Conservation (phyloP, 1,140 invertebrate genomes). For the Camponotus pennsylvanicus region DNA sequence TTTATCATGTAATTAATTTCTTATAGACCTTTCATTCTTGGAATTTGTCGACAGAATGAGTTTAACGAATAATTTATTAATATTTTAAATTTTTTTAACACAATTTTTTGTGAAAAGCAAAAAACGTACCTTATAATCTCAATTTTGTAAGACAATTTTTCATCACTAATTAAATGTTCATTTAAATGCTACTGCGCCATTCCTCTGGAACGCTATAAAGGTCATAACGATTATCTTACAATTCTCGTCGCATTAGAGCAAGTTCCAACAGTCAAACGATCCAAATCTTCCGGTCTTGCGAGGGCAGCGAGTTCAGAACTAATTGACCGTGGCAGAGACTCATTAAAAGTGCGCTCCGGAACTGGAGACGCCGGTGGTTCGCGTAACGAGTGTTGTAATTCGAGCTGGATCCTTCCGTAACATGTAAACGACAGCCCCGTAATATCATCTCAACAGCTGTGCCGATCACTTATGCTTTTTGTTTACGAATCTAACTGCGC, state of each 20-base stretch:
- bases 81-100: neutral
- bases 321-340: slow-evolving; percentile 81
- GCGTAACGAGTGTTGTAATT: slow-evolving; percentile 80
- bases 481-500: slow-evolving; percentile 27
- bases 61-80: neutral
- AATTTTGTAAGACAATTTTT: neutral
- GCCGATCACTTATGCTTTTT: slow-evolving; percentile 60
- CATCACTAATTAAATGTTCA: neutral
- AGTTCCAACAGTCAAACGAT: slow-evolving; percentile 31
- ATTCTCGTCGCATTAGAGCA: slow-evolving; percentile 43
- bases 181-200: neutral
- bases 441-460: slow-evolving; percentile 68
- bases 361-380: slow-evolving; percentile 77
- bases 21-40: neutral
- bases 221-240: slow-evolving; percentile 36
- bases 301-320: slow-evolving; percentile 70
- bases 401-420: slow-evolving; percentile 76
- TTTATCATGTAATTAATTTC: neutral
- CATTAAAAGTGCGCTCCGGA: slow-evolving; percentile 79
- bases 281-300: slow-evolving; percentile 58
- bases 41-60: neutral
- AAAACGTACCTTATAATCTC: neutral
- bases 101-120: neutral
- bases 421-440: slow-evolving; percentile 70
- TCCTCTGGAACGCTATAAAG: neutral